Base-by-base conservation (phyloP, 2,113 vertebrate genomes). In the Cryptoleucopteryx plumbea region DNA sequence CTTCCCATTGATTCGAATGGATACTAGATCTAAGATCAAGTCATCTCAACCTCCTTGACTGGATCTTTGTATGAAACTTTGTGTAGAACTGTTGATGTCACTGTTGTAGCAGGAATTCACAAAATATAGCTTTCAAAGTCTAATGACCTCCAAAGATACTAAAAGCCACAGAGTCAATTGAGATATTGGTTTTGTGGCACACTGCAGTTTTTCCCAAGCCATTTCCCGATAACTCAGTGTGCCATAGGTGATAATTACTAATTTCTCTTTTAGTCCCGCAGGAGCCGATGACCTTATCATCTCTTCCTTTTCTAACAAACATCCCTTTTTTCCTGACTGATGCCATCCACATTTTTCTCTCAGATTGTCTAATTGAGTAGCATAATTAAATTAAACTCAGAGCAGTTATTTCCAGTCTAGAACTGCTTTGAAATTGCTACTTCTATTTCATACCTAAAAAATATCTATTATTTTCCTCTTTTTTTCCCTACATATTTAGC, bases 201-300 rank as follows among this genome's bases (percentile, higher is more conserved):
- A 56, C 13, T 71, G 75, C 26, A 66, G 13, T 55, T 94, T 86
- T 86, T 21, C 61, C 93, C 80, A 82, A 89, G 80, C 20, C 15
- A 1, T 88, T 80, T 88, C 63, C 43, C 4, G 9, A 67, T 84
- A 95, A 82, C 77, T 92, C 65, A 67, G 63, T 93, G 91, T 86
- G 94, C 83, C 72, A 59, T 55, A 92, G 63, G 82, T 92, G 93
- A 74, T 86, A 94, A 96, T 94, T 92, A 59, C 42, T 71, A 89
- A 78, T 95, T 91, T 96, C n/a, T 74, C 32, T 59, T 96, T 92
- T 53, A 1, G 0, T 93, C 93, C 66, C 26, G 0, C 67, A 86
- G 91, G 91, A 96, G 5, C 16, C 8, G 1, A 74, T 94, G 77
- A 84, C 89, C 61, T 95, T 94, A 91, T 88, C 10, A 62, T 86